phyloP scores from a whole-genome alignment of 2,797 vertebrate genomes.

The Hydrophis major region DNA sequence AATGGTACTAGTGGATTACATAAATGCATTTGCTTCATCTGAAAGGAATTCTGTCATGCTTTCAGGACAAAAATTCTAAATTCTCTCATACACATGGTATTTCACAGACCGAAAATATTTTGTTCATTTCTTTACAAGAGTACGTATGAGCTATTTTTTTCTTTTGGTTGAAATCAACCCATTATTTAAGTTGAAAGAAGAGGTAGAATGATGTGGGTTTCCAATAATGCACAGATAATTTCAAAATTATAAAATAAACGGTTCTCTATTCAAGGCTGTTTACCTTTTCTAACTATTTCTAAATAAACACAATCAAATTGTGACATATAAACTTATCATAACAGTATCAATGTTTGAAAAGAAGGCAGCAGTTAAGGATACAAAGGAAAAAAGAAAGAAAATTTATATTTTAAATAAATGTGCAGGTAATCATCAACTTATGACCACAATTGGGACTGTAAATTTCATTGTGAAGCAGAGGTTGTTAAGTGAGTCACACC shows the following conservation, averaged over 20 bases:
- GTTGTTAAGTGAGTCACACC: background rate
- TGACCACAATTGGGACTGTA: background rate
- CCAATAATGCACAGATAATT: background rate
- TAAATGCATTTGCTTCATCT: background rate
- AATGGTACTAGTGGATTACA: background rate
- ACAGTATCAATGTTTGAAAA: background rate
- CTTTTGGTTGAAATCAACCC: background rate
- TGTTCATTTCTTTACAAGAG: conserved; percentile 14
- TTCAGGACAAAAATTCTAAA: background rate
- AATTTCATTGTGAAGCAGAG: background rate
- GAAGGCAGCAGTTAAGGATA: background rate
- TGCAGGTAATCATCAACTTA: background rate
- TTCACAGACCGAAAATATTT: conserved; percentile 28
- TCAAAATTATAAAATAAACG: conserved; percentile 2
- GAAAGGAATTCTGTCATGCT: background rate
- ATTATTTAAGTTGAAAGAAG: conserved; percentile 17
- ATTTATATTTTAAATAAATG: background rate
- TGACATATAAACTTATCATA: background rate
- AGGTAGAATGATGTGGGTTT: conserved; percentile 12
- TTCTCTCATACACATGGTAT: background rate
- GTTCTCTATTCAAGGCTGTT: background rate
- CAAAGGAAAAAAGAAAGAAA: background rate
- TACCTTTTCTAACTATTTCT: conserved; percentile 3
- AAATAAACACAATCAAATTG: conserved; percentile 14
- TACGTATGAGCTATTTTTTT: conserved; percentile 4